Base-by-base conservation (phyloP, 2,797 vertebrate genomes). In the Helicolenus hilgendorfi region DNA sequence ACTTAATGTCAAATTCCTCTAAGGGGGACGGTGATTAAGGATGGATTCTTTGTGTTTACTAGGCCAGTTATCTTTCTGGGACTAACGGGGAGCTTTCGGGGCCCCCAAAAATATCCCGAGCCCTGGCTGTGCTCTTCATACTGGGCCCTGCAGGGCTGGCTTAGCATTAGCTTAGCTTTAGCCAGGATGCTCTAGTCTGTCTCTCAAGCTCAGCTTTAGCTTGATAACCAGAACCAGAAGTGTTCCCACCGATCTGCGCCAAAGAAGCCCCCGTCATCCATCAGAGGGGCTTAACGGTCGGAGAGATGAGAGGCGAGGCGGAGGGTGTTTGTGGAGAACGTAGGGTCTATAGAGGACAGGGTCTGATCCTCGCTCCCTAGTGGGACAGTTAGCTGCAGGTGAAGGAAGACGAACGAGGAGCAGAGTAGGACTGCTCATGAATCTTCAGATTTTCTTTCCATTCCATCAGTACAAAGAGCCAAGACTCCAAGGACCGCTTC, bases 161-260 rank as follows among this genome's bases (percentile, higher is more conserved):
- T 91, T 91, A 94, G 86, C 92, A 78, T 94, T 93, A 94, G 89
- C 91, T 95, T 92, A 94, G 89, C 88, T 91, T 92, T 70, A 90
- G 90, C 84, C 91, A 87, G 83, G 81, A 92, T 89, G 84, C 92
- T 76, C 68, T 60, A 85, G 84, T 92, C 88, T 82, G 86, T 92
- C 94, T 95, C 91, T 92, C 92, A 91, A 86, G 87, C 85, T 35
- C 82, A 86, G 95, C 92, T 94, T 93, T 93, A 94, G 89, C 89
- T 84, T 81, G 82, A 86, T 98, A 98, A 98, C 95, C 96, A 98
- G 97, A 98, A 98, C 97, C 98, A 98, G 98, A 98, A 96, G 94
- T 56, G 93, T 98, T 98, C 97, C 97, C 97, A 97, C 11, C 92
- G 84, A 93, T 92, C 91, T 91, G 88, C 88, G 96, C 98, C 97